Conservation (phyloP, 2,888 invertebrate genomes). For the Strigamia maritima region DNA sequence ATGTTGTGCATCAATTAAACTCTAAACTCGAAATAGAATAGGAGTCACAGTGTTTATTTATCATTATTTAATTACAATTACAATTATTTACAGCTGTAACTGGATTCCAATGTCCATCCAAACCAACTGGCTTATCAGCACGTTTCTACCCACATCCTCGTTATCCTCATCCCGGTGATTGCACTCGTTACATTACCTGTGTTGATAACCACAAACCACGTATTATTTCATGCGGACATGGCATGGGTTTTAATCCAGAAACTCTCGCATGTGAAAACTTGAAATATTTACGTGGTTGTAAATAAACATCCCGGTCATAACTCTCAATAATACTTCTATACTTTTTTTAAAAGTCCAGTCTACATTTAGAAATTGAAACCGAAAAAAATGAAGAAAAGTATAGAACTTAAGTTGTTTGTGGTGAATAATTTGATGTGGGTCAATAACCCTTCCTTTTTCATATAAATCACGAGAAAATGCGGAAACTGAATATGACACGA, state of each 20-base stretch:
- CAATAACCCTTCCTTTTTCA: neutral
- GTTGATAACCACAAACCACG: constrained; percentile 79
- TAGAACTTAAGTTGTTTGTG: neutral
- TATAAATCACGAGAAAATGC: constrained; percentile 28
- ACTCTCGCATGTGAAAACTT: constrained; percentile 76
- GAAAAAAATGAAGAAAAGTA: neutral
- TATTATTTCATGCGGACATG: constrained; percentile 81
- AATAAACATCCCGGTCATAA: neutral
- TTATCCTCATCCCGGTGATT: constrained; percentile 82
- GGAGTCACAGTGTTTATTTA: too few species aligned
- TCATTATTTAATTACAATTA: neutral
- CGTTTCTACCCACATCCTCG: constrained; percentile 92
- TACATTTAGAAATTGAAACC: neutral
- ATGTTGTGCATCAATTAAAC: too few species aligned
- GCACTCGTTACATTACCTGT: constrained; percentile 82
- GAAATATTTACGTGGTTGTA: constrained; percentile 44
- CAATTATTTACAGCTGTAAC: constrained; percentile 62
- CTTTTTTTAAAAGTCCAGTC: neutral
- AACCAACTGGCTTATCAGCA: constrained; percentile 73
- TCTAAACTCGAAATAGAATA: too few species aligned
- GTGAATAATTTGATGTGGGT: constrained; percentile 3
- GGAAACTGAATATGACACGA: constrained; percentile 16
- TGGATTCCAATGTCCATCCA: constrained; percentile 86
- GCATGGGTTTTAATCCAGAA: constrained; percentile 78
- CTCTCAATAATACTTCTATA: neutral